A percentile compares a stretch with the other conserved stretches of the same genome.
phyloP scores from a whole-genome alignment of 2,888 invertebrate species.

The Drosophila imparisetae region DNA sequence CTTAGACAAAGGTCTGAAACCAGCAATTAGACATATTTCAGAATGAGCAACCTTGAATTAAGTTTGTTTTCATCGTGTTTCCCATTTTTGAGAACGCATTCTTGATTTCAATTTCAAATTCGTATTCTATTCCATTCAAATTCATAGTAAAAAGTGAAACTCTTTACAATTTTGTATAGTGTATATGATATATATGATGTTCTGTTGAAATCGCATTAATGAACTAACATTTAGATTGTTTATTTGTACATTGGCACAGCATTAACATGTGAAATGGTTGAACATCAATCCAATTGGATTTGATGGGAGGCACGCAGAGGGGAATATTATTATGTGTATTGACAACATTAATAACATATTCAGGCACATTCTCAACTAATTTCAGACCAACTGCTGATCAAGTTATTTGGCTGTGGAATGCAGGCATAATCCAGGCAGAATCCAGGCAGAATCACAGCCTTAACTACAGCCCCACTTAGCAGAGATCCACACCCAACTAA shows the following conservation, averaged over 20 bases:
- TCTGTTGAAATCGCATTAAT: background rate
- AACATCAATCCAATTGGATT: slow-evolving; percentile 22
- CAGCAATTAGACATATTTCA: background rate
- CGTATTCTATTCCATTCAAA: background rate
- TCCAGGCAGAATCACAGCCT: slow-evolving; percentile 25
- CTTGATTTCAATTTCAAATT: background rate
- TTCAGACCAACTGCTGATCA: slow-evolving; percentile 43
- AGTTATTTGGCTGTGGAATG: slow-evolving; percentile 50
- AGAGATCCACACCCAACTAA: slow-evolving; percentile 66
- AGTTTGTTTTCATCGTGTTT: background rate
- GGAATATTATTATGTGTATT: slow-evolving; percentile 2
- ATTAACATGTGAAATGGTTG: slow-evolving; percentile 10
- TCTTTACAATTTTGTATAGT: background rate
- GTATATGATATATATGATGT: background rate
- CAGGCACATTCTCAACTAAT: slow-evolving; percentile 43
- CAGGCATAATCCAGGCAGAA: too few relatives aligned
- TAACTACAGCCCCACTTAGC: slow-evolving; percentile 42
- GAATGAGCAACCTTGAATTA: background rate
- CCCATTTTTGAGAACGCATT: background rate
- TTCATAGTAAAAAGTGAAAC: background rate
- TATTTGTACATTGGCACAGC: background rate
- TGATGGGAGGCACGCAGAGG: background rate
- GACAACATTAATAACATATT: slow-evolving; percentile 2
- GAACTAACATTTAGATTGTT: background rate
- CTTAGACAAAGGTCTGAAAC: background rate